phyloP scores from a whole-genome alignment of 2,113 vertebrate species.

The Scortum barcoo region DNA sequence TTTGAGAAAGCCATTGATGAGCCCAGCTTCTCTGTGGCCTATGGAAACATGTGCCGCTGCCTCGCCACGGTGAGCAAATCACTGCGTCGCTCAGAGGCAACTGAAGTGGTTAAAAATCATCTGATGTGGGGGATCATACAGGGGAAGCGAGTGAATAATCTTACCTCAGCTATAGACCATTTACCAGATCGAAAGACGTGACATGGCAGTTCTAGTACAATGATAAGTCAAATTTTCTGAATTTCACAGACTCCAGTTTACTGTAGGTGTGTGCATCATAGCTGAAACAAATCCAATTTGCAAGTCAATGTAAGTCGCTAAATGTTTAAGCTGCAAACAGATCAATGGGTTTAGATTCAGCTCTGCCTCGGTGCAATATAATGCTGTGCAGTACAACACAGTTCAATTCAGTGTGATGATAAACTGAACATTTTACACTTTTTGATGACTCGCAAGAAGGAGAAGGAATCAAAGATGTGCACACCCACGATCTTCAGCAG shows the following conservation, averaged over 20 bases:
- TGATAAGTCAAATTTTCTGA: neutral
- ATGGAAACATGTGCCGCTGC: conserved; percentile 98
- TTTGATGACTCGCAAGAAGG: neutral
- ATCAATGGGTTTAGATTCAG: conserved; percentile 10
- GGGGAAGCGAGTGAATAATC: neutral
- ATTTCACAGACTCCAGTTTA: neutral
- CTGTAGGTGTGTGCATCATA: neutral
- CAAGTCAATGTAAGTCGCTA: neutral
- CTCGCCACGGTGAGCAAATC: conserved; percentile 90
- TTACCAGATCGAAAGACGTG: neutral
- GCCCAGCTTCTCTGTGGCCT: conserved; percentile 96
- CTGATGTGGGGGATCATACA: neutral
- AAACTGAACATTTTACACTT: neutral
- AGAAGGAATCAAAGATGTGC: neutral
- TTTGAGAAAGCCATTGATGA: conserved; percentile 99
- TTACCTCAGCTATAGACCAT: neutral
- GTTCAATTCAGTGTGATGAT: neutral
- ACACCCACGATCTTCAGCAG: neutral
- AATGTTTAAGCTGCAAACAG: neutral
- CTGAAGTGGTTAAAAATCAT: too few species aligned
- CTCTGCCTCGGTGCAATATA: neutral
- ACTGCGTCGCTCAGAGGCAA: too few species aligned
- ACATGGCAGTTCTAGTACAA: neutral
- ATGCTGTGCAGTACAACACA: neutral
- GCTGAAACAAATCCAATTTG: neutral